Evolutionary conservation across 2,113 vertebrate genomes (phyloP).

Genomic region (Hippocampus abdominalis): DNA sequence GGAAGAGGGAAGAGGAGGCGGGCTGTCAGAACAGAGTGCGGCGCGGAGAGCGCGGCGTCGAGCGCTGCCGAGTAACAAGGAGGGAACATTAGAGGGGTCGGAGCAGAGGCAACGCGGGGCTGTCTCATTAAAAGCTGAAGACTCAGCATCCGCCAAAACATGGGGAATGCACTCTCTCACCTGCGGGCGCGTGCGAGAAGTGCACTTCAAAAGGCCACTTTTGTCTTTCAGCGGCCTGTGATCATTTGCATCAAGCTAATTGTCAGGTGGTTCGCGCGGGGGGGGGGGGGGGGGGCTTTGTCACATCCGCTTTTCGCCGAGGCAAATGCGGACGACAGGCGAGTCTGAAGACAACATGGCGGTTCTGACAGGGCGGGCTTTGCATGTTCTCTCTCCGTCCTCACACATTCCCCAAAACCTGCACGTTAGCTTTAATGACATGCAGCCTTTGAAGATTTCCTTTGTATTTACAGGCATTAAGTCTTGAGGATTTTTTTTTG

Average conservation of each 20-base stretch:
- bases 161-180: neutral
- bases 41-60: neutral
- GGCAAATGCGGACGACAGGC: neutral
- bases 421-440: neutral
- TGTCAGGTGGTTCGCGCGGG: conserved; percentile 21
- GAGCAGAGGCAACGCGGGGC: conserved; percentile 43
- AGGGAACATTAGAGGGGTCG: conserved; percentile 49
- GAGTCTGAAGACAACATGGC: neutral
- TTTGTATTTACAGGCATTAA: too few relatives aligned
- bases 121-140: conserved; percentile 57
- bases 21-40: neutral
- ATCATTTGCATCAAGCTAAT: conserved; percentile 56
- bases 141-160: conserved; percentile 24
- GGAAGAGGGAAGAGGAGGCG: neutral
- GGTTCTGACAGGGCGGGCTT: neutral
- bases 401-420: neutral
- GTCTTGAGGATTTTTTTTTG: too few relatives aligned
- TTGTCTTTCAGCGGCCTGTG: conserved; percentile 45
- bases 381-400: neutral
- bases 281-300: conserved; percentile 13
- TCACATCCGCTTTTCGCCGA: neutral
- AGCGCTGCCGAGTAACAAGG: conserved; percentile 51
- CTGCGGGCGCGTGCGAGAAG: conserved; percentile 39
- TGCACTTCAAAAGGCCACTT: conserved; percentile 41
- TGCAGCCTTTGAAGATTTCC: too few relatives aligned